These are phyloP conservation scores for Melieria crassipennis DNA, from an alignment of 2,888 invertebrate species.

Conservation along the genomic window DNA sequence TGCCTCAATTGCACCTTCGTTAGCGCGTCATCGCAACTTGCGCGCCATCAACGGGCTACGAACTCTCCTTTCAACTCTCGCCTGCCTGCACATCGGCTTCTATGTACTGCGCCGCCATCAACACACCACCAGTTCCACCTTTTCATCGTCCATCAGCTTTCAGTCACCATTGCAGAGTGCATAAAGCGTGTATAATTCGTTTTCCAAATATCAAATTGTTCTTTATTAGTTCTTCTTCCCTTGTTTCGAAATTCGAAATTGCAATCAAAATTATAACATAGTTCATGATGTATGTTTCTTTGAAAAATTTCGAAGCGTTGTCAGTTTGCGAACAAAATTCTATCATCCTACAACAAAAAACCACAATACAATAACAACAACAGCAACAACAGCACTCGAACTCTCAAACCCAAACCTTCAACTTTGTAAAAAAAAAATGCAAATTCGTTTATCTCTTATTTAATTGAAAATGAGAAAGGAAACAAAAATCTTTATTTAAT, in stretches of 20 bases:
- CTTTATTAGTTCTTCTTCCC: slow-evolving; percentile 10
- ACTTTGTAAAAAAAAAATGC: slow-evolving; percentile 38
- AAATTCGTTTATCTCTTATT: slow-evolving; percentile 30
- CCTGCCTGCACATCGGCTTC: too few species aligned
- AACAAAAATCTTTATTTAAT: slow-evolving; percentile 33
- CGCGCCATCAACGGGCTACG: too few species aligned
- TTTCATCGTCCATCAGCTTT: background rate
- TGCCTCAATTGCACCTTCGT: too few species aligned
- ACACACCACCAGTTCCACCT: background rate
- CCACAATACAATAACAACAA: slow-evolving; percentile 25
- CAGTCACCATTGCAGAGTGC: background rate
- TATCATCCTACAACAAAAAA: background rate
- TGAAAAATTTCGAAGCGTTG: slow-evolving; percentile 12
- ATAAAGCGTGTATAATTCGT: slow-evolving; percentile 28
- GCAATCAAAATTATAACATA: slow-evolving; percentile 1
- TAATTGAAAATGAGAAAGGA: slow-evolving; percentile 9
- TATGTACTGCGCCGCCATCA: too few species aligned
- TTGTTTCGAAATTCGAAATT: slow-evolving; percentile 14
- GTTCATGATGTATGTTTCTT: background rate
- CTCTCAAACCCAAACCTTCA: slow-evolving; percentile 46
- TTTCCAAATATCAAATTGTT: slow-evolving; percentile 11
- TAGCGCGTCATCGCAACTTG: too few species aligned
- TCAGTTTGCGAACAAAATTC: slow-evolving; percentile 5
- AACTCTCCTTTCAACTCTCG: too few species aligned
- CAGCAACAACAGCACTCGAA: slow-evolving; percentile 16